These are phyloP conservation scores for Corythoichthys haematopterus DNA, from an alignment of 2,113 vertebrate genomes.

Conservation along the genomic window DNA sequence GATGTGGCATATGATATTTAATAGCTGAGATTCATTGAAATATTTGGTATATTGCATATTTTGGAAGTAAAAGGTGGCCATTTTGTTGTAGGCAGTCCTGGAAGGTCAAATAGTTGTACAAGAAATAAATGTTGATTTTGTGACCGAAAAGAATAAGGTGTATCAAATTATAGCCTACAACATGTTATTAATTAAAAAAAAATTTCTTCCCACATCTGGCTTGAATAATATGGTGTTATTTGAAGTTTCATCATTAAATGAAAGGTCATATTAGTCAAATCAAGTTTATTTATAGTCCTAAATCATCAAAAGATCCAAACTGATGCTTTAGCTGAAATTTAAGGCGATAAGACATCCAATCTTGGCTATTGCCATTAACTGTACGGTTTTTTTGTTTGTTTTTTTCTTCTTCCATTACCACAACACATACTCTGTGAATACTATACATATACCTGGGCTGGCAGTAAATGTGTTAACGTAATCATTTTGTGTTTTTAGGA, in stretches of 20 bases:
- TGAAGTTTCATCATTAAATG: no score
- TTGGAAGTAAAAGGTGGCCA: not conserved
- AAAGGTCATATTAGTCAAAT: no score
- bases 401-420: not conserved
- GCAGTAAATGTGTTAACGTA: not conserved
- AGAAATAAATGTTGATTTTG: conserved; percentile 29
- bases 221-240: no score
- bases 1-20: not conserved
- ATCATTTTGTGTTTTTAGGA: not conserved
- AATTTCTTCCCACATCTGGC: no score
- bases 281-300: no score
- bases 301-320: no score
- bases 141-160: conserved; percentile 31
- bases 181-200: not conserved
- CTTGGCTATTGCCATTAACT: no score
- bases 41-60: not conserved
- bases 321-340: no score
- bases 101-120: conserved; percentile 47
- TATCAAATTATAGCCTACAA: conserved; percentile 36
- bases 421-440: not conserved
- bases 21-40: not conserved
- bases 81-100: conserved; percentile 25
- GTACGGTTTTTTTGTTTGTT: no score
- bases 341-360: no score
- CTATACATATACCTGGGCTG: no score